Conservation (phyloP, 2,113 vertebrate species). For the Sphyrna mokarran region DNA sequence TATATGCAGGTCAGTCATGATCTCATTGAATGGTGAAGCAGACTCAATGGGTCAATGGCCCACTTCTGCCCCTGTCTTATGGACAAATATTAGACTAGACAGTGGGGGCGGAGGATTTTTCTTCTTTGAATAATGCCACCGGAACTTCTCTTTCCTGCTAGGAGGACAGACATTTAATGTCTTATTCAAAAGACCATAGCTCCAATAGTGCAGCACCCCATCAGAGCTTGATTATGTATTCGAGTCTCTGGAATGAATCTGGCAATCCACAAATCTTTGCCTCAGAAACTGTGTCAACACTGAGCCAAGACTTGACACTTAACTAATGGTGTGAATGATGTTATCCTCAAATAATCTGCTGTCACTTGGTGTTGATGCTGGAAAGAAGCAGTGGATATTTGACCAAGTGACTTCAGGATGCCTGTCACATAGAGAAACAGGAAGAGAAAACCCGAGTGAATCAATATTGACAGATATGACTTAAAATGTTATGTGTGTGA, state of each 20-base stretch:
- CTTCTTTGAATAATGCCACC: neutral
- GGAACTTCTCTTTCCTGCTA: neutral
- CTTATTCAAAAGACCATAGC: neutral
- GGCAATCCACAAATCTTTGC: neutral
- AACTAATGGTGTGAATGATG: neutral
- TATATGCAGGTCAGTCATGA: too few relatives aligned
- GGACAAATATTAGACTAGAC: neutral
- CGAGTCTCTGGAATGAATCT: neutral
- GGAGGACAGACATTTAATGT: too few relatives aligned
- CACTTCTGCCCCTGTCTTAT: too few relatives aligned
- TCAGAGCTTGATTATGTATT: neutral
- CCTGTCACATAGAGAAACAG: neutral
- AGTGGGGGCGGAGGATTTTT: neutral
- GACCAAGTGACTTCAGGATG: neutral
- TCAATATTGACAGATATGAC: neutral
- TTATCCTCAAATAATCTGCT: neutral
- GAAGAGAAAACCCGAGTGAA: neutral
- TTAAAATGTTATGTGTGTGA: neutral
- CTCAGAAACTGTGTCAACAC: neutral
- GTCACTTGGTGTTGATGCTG: neutral
- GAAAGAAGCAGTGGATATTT: neutral
- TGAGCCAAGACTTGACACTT: neutral
- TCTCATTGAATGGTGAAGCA: too few relatives aligned
- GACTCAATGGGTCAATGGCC: too few relatives aligned
- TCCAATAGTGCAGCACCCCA: neutral